Evolutionary conservation across 2,888 invertebrate genomes (phyloP).

Genomic region (Nephrotoma appendiculata): DNA sequence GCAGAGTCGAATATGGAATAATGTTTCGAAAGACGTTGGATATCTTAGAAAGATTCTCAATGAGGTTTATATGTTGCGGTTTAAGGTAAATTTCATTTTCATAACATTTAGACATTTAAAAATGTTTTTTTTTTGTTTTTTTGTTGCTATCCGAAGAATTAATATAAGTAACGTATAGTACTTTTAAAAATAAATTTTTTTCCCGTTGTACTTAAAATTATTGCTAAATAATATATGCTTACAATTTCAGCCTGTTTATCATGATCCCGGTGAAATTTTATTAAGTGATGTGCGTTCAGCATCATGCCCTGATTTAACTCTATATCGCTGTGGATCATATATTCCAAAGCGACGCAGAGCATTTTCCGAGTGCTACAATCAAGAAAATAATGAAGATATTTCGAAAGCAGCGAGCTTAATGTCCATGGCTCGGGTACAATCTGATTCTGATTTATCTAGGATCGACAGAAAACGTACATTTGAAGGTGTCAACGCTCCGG

Average conservation of each 20-base stretch:
- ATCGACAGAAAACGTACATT: slow-evolving; percentile 64
- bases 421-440: slow-evolving; percentile 21
- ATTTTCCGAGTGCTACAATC: slow-evolving; percentile 46
- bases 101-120: background rate
- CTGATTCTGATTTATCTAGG: slow-evolving; percentile 62
- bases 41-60: slow-evolving; percentile 60
- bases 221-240: background rate
- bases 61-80: slow-evolving; percentile 67
- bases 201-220: background rate
- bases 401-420: background rate
- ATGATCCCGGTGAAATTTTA: slow-evolving; percentile 37
- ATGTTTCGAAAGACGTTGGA: slow-evolving; percentile 59
- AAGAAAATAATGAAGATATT: slow-evolving; percentile 11
- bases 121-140: background rate
- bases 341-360: slow-evolving; percentile 40
- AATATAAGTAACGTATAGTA: background rate
- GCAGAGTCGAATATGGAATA: slow-evolving; percentile 60
- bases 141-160: background rate
- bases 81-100: slow-evolving; percentile 43
- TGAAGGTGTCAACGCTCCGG: slow-evolving; percentile 46
- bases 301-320: slow-evolving; percentile 55
- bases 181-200: background rate
- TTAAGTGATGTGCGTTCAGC: slow-evolving; percentile 39
- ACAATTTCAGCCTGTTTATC: slow-evolving; percentile 56
- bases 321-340: slow-evolving; percentile 39